Percentiles rank a stretch among this genome's conserved stretches.
phyloP scores from a whole-genome alignment of 1,140 invertebrate genomes.

The Nilaparvata lugens region DNA sequence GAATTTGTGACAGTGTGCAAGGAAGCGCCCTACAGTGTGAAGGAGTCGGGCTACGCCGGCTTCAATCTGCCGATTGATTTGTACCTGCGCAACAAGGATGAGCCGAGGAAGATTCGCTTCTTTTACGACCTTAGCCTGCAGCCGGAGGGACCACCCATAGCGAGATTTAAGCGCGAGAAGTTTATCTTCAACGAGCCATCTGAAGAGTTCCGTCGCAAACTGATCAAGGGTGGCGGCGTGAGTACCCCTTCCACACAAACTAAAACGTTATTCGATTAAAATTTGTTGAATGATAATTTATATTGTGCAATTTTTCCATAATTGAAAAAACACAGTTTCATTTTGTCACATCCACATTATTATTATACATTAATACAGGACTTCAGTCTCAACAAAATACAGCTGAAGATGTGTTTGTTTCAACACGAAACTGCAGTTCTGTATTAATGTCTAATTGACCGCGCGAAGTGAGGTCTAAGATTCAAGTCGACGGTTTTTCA shows the following conservation, averaged over 20 bases:
- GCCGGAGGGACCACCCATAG: conserved; percentile 46
- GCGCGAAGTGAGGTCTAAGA: too few species aligned
- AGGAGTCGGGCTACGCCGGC: conserved; percentile 90
- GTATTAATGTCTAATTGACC: too few species aligned
- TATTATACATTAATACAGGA: too few species aligned
- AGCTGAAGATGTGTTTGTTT: too few species aligned
- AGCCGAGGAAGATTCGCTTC: conserved; percentile 77
- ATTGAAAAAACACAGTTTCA: too few species aligned
- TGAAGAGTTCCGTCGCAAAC: conserved; percentile 79
- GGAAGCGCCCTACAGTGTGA: conserved; percentile 83
- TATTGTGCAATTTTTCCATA: too few species aligned
- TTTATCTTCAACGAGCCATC: conserved; percentile 74
- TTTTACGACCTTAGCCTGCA: conserved; percentile 76
- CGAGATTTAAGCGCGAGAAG: conserved; percentile 55
- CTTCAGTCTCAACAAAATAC: too few species aligned
- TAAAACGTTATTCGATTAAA: too few species aligned
- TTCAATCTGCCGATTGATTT: conserved; percentile 86
- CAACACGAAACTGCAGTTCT: too few species aligned
- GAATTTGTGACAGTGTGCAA: conserved; percentile 71
- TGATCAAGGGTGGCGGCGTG: conserved; percentile 80
- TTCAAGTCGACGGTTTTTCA: too few species aligned
- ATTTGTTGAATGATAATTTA: too few species aligned
- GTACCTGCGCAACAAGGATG: conserved; percentile 82
- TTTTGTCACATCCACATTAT: too few species aligned
- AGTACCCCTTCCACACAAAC: conserved; percentile 31